phyloP scores from a whole-genome alignment of 2,797 vertebrate species.

The Dromococcyx pavoninus region DNA sequence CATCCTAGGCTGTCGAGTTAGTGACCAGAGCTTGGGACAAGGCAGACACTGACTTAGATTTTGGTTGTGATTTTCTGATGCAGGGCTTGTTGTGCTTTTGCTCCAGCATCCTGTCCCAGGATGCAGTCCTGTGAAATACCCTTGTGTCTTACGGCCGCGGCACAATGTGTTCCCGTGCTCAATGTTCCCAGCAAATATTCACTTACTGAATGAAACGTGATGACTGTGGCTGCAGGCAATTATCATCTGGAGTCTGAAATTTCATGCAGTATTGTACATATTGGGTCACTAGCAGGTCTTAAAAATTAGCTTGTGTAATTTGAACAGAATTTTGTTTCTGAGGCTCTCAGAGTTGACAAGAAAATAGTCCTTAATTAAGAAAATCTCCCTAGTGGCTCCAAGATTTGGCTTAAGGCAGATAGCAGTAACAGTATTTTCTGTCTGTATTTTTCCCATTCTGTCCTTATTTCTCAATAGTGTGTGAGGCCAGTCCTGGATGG shows the following conservation, averaged over 20 bases:
- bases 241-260: background rate
- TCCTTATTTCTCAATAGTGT: background rate
- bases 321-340: background rate
- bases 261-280: background rate
- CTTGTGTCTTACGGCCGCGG: background rate
- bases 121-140: background rate
- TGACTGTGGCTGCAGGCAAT: background rate
- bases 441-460: background rate
- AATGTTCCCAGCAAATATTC: background rate
- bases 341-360: background rate
- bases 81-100: background rate
- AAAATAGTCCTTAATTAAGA: slow-evolving; percentile 1
- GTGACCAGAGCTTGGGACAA: background rate
- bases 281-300: background rate
- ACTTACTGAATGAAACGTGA: background rate
- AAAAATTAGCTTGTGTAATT: background rate
- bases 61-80: background rate
- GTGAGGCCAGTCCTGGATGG: background rate
- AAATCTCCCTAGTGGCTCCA: background rate
- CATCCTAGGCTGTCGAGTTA: fast-evolving
- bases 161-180: background rate
- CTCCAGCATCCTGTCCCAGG: background rate
- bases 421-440: background rate
- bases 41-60: background rate
- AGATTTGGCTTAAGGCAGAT: background rate